A percentile compares a stretch with the other conserved stretches of the same genome.
These are phyloP conservation scores for Neoseiulus cucumeris DNA, from an alignment of 1,140 invertebrate genomes.

Conservation along the genomic window DNA sequence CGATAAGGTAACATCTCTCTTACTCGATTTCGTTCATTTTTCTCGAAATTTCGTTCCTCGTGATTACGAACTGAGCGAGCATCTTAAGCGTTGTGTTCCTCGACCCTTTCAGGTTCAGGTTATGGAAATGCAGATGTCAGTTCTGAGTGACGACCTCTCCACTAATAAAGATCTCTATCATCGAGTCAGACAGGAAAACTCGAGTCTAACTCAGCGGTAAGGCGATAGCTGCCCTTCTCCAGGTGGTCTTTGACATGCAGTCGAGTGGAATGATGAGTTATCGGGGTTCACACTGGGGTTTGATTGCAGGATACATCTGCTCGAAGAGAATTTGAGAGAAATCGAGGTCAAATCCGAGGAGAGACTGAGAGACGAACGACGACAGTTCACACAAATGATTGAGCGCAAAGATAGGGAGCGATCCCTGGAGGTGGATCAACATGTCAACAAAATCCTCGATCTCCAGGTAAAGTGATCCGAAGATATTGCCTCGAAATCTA, in stretches of 20 bases:
- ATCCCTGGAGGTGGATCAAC: neutral
- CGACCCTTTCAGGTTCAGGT: neutral
- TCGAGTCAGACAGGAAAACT: conserved; percentile 6
- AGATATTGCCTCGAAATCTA: neutral
- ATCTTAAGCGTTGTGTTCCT: neutral
- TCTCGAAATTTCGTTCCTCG: neutral
- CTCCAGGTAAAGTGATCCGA: neutral
- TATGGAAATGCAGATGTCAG: conserved; percentile 2
- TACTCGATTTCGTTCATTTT: neutral
- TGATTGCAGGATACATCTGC: neutral
- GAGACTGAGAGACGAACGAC: neutral
- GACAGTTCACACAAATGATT: neutral
- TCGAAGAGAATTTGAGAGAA: neutral
- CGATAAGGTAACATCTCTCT: neutral
- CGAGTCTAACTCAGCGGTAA: neutral
- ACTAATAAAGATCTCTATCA: conserved; percentile 9
- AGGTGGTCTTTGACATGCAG: neutral
- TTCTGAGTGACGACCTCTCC: neutral
- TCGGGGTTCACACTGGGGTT: neutral
- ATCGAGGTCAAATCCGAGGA: neutral
- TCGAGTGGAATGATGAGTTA: neutral
- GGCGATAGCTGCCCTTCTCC: neutral
- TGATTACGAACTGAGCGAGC: neutral
- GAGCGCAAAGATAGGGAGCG: neutral
- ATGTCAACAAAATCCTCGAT: conserved; percentile 6